Conservation (phyloP, 2,113 vertebrate genomes). For the Podarcis raffonei region DNA sequence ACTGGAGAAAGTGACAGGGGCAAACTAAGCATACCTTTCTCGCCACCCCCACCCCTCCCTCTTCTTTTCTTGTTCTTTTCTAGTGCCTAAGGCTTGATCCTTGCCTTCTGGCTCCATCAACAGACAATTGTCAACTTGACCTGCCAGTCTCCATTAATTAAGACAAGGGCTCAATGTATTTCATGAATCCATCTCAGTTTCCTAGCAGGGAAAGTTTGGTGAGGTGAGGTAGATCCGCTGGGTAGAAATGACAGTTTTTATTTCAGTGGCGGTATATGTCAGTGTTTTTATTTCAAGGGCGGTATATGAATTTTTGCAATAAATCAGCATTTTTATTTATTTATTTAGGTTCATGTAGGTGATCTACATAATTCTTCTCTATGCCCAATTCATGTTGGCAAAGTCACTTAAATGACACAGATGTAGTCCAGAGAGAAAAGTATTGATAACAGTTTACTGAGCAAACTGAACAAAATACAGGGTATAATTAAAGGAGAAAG, state of each 20-base stretch:
- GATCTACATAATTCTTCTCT: too few species aligned
- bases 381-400: too few species aligned
- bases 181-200: background rate
- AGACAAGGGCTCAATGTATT: conserved; percentile 15
- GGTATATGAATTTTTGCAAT: background rate
- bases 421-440: background rate
- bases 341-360: background rate
- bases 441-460: background rate
- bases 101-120: conserved; percentile 47
- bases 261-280: background rate
- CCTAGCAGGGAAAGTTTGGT: background rate
- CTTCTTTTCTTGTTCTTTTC: conserved; percentile 7
- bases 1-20: conserved; percentile 78
- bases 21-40: conserved; percentile 53
- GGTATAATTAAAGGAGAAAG: too few species aligned
- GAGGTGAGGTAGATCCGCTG: background rate
- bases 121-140: conserved; percentile 55
- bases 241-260: background rate
- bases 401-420: too few species aligned
- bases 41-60: background rate
- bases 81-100: conserved; percentile 64
- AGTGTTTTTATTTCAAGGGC: background rate
- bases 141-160: conserved; percentile 24
- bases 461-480: too few species aligned
- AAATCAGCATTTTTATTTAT: background rate